Percentiles rank a stretch among this genome's conserved stretches.
Evolutionary conservation across 2,113 vertebrate genomes (phyloP).

Genomic region (Verasper variegatus): DNA sequence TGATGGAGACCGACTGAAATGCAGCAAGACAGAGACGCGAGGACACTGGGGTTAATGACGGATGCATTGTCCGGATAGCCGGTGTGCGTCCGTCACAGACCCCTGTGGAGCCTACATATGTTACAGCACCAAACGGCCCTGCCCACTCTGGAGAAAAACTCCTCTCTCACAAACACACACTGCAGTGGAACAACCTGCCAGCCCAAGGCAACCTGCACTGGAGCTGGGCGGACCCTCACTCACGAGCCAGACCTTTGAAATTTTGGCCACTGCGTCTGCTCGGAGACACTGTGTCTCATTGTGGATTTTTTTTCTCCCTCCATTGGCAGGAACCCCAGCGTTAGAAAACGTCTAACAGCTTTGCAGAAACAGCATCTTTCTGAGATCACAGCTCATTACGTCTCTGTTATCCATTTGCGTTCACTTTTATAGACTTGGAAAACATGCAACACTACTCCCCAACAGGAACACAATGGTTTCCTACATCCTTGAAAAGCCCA

Average conservation of each 20-base stretch:
- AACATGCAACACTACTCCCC: constrained; percentile 4
- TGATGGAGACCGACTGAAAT: constrained; percentile 51
- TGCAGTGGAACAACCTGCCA: constrained; percentile 72
- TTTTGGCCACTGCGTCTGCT: constrained; percentile 67
- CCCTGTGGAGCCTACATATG: constrained; percentile 75
- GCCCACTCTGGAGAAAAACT: constrained; percentile 62
- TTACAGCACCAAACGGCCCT: constrained; percentile 54
- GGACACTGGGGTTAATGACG: constrained; percentile 62
- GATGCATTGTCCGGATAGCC: constrained; percentile 63
- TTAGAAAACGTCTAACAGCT: constrained; percentile 71
- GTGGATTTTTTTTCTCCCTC: constrained; percentile 53
- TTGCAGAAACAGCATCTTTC: constrained; percentile 63
- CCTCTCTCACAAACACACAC: constrained; percentile 40
- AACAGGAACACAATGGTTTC: constrained; percentile 42
- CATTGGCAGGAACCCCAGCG: constrained; percentile 57
- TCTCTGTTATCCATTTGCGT: constrained; percentile 57
- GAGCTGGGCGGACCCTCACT: constrained; percentile 68
- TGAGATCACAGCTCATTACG: constrained; percentile 48
- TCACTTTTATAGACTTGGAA: constrained; percentile 20
- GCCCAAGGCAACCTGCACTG: constrained; percentile 71
- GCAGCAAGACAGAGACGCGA: constrained; percentile 34
- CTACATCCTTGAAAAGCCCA: constrained; percentile 41
- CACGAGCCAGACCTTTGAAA: constrained; percentile 71
- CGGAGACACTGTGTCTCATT: constrained; percentile 74
- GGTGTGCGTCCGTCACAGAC: constrained; percentile 55